Conservation (phyloP, 2,797 vertebrate species). For the Lateolabrax maculatus region DNA sequence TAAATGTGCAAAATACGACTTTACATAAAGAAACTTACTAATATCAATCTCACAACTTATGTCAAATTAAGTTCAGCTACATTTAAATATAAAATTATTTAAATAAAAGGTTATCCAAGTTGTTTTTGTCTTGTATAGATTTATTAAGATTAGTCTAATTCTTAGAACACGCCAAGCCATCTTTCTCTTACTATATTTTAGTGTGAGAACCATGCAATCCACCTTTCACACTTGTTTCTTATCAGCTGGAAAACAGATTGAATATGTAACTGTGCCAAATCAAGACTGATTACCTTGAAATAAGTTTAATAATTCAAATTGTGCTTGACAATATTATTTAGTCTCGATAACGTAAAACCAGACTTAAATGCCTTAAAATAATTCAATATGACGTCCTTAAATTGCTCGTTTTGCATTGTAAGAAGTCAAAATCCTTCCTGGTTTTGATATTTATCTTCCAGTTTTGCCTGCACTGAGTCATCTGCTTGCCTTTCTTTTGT, state of each 20-base stretch:
- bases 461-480: background rate
- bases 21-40: background rate
- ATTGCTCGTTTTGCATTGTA: background rate
- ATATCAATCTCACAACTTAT: background rate
- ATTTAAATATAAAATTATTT: background rate
- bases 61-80: background rate
- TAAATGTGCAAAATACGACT: too few relatives aligned
- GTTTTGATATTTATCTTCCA: background rate
- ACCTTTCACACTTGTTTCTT: background rate
- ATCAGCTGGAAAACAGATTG: background rate
- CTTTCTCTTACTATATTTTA: background rate
- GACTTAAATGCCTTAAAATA: background rate
- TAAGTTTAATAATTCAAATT: background rate
- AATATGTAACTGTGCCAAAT: background rate
- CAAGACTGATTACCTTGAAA: background rate
- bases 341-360: background rate
- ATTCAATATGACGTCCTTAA: background rate
- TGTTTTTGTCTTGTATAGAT: background rate
- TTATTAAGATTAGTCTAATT: background rate
- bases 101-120: background rate
- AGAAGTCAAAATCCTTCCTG: background rate
- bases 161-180: background rate
- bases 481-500: slow-evolving; percentile 5
- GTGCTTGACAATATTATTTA: background rate
- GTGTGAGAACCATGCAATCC: background rate